phyloP scores from a whole-genome alignment of 2,888 invertebrate genomes.

The Aphrophora alni region DNA sequence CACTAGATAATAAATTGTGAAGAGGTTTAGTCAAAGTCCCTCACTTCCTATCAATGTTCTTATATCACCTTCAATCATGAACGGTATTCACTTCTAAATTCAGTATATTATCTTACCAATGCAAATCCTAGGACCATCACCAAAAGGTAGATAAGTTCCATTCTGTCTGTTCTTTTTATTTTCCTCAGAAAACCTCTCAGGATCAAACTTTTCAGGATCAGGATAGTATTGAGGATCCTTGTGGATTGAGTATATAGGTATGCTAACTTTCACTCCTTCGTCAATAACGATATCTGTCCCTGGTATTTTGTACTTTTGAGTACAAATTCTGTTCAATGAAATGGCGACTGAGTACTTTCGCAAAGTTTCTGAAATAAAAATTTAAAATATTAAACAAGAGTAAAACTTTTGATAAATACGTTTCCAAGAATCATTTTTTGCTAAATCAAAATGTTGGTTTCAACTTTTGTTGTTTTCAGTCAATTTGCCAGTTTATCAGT shows the following conservation, averaged over 20 bases:
- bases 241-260: constrained; percentile 66
- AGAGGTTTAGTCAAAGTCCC: too few species aligned
- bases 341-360: constrained; percentile 57
- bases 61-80: too few species aligned
- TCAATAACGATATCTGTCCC: constrained; percentile 42
- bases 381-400: neutral
- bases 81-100: too few species aligned
- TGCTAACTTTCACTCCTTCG: constrained; percentile 58
- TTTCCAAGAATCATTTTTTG: too few species aligned
- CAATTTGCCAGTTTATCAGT: too few species aligned
- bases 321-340: constrained; percentile 56
- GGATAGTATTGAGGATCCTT: constrained; percentile 66
- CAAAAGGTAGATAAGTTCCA: constrained; percentile 64
- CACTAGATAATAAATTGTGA: too few species aligned
- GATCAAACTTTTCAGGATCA: constrained; percentile 66
- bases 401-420: neutral
- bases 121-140: constrained; percentile 65
- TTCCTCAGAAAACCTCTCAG: constrained; percentile 63
- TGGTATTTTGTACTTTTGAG: constrained; percentile 53
- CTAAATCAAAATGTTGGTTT: too few species aligned
- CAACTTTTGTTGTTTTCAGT: too few species aligned
- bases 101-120: constrained; percentile 59
- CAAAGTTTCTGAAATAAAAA: constrained; percentile 47
- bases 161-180: constrained; percentile 62
- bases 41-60: too few species aligned